Percentiles rank a stretch among this genome's conserved stretches.
Conservation (phyloP, 1,140 invertebrate species). For the Drosophila malerkotliana region DNA sequence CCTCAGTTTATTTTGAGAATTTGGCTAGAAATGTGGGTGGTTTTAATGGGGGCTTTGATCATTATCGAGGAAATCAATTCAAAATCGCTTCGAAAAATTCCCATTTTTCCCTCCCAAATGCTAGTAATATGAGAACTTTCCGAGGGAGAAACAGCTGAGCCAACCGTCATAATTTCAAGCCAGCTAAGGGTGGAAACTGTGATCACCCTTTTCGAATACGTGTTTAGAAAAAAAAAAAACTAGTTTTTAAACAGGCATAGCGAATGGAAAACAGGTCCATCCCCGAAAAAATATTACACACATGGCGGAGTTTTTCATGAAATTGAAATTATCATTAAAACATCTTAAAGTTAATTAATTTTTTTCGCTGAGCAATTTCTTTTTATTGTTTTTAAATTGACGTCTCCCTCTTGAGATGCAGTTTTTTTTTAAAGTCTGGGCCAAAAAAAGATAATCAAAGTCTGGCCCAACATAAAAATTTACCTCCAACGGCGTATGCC, state of each 20-base stretch:
- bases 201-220: conserved; percentile 45
- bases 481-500: conserved; percentile 79
- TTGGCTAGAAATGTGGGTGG: neutral
- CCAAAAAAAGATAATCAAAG: conserved; percentile 26
- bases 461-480: conserved; percentile 51
- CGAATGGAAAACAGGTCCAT: conserved; percentile 63
- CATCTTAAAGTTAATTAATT: neutral
- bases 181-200: conserved; percentile 22
- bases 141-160: conserved; percentile 57
- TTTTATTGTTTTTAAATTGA: neutral
- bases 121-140: conserved; percentile 53
- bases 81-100: neutral
- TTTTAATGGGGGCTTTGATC: neutral
- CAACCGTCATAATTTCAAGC: conserved; percentile 19
- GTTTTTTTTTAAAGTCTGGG: neutral
- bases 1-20: neutral
- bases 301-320: neutral
- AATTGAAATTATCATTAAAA: neutral
- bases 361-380: neutral
- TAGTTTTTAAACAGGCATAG: conserved; percentile 52
- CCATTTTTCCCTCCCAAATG: conserved; percentile 2
- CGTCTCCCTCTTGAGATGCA: neutral
- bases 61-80: neutral
- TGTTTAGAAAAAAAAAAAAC: conserved; percentile 34
- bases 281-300: conserved; percentile 46